Percentiles rank a stretch among this genome's conserved stretches.
Conservation (phyloP, 2,113 vertebrate species). For the Salvelinus alpinus region DNA sequence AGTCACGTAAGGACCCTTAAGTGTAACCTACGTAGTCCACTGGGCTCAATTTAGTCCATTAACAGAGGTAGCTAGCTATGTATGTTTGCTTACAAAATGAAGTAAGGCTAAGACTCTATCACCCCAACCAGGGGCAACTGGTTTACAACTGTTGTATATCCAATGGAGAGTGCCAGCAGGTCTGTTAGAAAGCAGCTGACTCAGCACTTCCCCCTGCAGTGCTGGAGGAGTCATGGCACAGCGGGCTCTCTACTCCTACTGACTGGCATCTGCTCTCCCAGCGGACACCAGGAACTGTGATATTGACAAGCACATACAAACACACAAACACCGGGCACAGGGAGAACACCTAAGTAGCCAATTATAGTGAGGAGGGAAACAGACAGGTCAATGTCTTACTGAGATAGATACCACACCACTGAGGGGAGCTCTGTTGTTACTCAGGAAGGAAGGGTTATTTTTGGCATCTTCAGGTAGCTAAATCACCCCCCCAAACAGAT, state of each 20-base stretch:
- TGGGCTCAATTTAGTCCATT: not conserved
- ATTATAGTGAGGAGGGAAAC: slow-evolving; percentile 25
- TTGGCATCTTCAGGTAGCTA: not conserved
- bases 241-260: slow-evolving; percentile 3
- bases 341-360: not conserved
- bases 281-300: not conserved
- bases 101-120: not conserved
- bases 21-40: not conserved
- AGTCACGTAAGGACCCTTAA: slow-evolving; percentile 1
- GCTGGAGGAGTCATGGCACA: slow-evolving; percentile 8
- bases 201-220: slow-evolving; percentile 14
- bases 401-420: not conserved
- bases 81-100: not conserved
- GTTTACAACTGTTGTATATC: not conserved
- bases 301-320: slow-evolving; percentile 29
- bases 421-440: not conserved
- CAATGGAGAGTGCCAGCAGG: not conserved
- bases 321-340: slow-evolving; percentile 11
- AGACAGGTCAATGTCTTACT: slow-evolving; percentile 23
- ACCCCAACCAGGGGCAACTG: not conserved
- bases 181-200: slow-evolving; percentile 9
- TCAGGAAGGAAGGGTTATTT: not conserved
- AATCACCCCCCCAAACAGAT: not conserved
- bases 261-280: slow-evolving; percentile 12
- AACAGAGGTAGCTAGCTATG: not conserved